phyloP scores from a whole-genome alignment of 2,797 vertebrate genomes.

The Danio tinwini region DNA sequence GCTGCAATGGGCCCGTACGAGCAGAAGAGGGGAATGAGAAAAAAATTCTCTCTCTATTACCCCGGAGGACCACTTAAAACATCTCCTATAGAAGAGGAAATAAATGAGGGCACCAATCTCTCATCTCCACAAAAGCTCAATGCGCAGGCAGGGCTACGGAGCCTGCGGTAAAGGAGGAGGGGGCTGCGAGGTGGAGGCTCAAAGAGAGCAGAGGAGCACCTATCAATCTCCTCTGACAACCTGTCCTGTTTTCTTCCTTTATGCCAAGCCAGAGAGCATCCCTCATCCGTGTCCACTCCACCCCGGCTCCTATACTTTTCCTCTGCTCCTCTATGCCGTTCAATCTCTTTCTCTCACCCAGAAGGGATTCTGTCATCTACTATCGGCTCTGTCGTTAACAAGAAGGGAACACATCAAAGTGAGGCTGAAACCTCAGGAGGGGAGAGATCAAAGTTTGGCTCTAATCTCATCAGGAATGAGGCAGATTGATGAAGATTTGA shows the following conservation, averaged over 20 bases:
- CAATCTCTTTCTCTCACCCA: slow-evolving; percentile 53
- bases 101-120: slow-evolving; percentile 62
- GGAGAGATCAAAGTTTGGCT: slow-evolving; percentile 65
- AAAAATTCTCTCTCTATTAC: slow-evolving; percentile 52
- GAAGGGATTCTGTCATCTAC: slow-evolving; percentile 65
- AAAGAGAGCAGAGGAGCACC: slow-evolving; percentile 55
- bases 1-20: slow-evolving; percentile 1
- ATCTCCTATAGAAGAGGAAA: slow-evolving; percentile 64
- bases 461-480: slow-evolving; percentile 62
- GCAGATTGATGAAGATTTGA: slow-evolving; percentile 63
- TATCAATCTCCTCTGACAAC: slow-evolving; percentile 61
- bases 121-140: slow-evolving; percentile 60
- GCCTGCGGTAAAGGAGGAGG: slow-evolving; percentile 45
- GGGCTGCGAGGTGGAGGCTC: slow-evolving; percentile 11
- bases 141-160: slow-evolving; percentile 33
- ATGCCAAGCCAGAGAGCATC: slow-evolving; percentile 61
- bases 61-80: slow-evolving; percentile 63
- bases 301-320: slow-evolving; percentile 26
- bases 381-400: slow-evolving; percentile 61
- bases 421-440: slow-evolving; percentile 59
- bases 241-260: slow-evolving; percentile 57
- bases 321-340: slow-evolving; percentile 19
- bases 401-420: slow-evolving; percentile 66
- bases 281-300: slow-evolving; percentile 53
- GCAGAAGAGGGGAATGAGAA: slow-evolving; percentile 36